Evolutionary conservation across 2,113 vertebrate genomes (phyloP).

Genomic region (Tenrec ecaudatus): DNA sequence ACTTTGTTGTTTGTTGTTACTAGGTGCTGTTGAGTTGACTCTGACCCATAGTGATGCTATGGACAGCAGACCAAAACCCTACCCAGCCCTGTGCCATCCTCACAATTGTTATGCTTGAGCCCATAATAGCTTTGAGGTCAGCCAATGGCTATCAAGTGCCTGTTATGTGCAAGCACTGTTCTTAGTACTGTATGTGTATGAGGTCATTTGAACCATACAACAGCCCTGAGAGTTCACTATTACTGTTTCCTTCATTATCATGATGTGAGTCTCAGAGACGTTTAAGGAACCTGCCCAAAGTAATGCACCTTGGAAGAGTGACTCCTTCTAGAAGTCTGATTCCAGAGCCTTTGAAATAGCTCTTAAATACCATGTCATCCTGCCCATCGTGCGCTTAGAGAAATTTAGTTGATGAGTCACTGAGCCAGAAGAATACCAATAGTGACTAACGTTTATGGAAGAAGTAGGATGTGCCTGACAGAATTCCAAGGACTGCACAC

Average conservation of each 20-base stretch:
- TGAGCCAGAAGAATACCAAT: not conserved
- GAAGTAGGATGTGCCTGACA: not conserved
- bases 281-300: not conserved
- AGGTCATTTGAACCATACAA: not conserved
- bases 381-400: not conserved
- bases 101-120: too few species aligned
- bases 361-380: not conserved
- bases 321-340: constrained; percentile 9
- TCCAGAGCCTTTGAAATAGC: not conserved
- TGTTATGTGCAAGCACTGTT: not conserved
- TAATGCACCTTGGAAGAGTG: not conserved
- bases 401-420: not conserved
- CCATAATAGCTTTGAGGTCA: not conserved
- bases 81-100: too few species aligned
- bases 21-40: too few species aligned
- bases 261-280: not conserved
- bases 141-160: not conserved
- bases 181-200: not conserved
- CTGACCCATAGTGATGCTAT: too few species aligned
- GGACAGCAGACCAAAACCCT: too few species aligned
- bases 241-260: constrained; percentile 16
- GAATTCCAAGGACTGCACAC: not conserved
- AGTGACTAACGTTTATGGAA: not conserved
- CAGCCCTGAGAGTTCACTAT: constrained; percentile 21
- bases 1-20: not conserved